Base-by-base conservation (phyloP, 2,113 vertebrate species). In the Mixornis gularis region DNA sequence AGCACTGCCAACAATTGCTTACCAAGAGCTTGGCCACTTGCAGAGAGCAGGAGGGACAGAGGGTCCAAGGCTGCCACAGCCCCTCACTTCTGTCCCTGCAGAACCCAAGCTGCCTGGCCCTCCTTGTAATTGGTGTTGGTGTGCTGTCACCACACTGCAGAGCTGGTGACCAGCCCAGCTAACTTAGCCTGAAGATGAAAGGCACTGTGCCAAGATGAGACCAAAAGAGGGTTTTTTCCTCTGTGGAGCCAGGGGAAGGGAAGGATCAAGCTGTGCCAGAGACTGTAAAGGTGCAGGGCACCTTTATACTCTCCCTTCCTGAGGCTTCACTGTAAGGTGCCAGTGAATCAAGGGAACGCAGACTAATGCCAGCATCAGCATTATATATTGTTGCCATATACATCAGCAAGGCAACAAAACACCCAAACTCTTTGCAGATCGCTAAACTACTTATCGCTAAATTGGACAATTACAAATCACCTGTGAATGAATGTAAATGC, bases 381-480 rank as follows among this genome's bases (percentile, higher is more conserved):
- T 43, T 64, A 51, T 12, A 17, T 15, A 34, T 34, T 40, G 40
- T 40, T 94, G 49, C 71, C 29, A 10, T 22, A 4, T 25, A 44
- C 36, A 51, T 63, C 73, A 90, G 52, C 41, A 53, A 89, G 80
- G 68, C 89, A 92, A 79, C 65, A 58, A 34, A 93, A 84, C 48
- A 68, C 34, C 43, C 84, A 51, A n/a, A 55, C 30, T 62, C 70
- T 91, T 59, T 85, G 66, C 89, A 90, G 76, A 94, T 82, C 2
- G 7, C 58, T 6, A 10, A 72, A 56, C 44, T 64, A 29, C 72
- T 90, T 44, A 87, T 59, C 5, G 7, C 86, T 95, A 79, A 93
- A 95, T 58, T 85, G 86, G 65, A 79, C 92, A 79, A 94, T 85
- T 92, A 95, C 44, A 91, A 72, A 90, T 74, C 83, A 58, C 83